These are phyloP conservation scores for Vimba vimba DNA, from an alignment of 2,113 vertebrate species.

Conservation along the genomic window DNA sequence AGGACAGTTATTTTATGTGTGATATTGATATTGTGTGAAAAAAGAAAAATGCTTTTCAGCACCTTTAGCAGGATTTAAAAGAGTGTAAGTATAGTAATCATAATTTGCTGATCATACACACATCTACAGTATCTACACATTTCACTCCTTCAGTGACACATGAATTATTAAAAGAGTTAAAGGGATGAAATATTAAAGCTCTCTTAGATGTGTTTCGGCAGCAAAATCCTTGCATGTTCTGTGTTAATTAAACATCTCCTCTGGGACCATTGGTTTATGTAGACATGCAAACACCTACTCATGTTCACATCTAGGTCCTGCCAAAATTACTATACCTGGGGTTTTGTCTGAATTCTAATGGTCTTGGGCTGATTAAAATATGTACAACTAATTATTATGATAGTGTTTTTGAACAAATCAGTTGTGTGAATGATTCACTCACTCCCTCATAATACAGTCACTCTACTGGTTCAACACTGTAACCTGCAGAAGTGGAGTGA, in stretches of 20 bases:
- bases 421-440: background rate
- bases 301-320: background rate
- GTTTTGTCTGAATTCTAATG: background rate
- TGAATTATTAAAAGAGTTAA: slow-evolving; percentile 7
- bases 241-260: slow-evolving; percentile 5
- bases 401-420: background rate
- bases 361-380: background rate
- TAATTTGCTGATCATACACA: background rate
- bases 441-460: background rate
- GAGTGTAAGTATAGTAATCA: background rate
- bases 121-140: background rate
- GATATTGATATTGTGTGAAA: background rate
- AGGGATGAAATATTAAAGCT: slow-evolving; percentile 14
- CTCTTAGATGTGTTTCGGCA: background rate
- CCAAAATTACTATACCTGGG: background rate
- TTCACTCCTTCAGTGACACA: background rate
- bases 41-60: background rate
- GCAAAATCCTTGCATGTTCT: background rate
- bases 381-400: too few species aligned
- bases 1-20: background rate
- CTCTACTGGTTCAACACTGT: background rate
- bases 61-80: background rate
- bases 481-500: background rate
- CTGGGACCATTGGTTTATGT: slow-evolving; percentile 1
- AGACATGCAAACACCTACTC: background rate